Evolutionary conservation across 2,888 invertebrate genomes (phyloP), one percentile per base, ranked within the genome.

Genomic region (Epinotia demarniana): DNA sequence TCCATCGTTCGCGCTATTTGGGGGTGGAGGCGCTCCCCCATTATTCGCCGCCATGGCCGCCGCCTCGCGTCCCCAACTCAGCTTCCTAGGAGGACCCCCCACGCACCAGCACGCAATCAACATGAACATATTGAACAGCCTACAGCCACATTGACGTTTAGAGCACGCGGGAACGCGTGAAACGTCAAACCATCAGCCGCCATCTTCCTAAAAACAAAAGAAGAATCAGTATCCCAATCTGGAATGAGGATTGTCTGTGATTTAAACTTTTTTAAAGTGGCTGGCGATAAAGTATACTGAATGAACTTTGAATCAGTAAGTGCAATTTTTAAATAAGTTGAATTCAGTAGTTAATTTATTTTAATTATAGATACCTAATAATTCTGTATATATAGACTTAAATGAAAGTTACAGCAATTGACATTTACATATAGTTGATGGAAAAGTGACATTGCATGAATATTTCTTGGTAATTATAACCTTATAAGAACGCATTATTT

Each of bases 1-100:
- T 64, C 96, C 96, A 18, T 96, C 97, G 58, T 96, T 96, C 84
- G 96, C 96, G 43, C 92, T 96, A 76, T 95, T 96, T 83, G 96
- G 95, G 0, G 95, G 95, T 1, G 96, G 96, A 49, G 95, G 95
- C 8, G 95, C 95, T 0, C 95, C 95, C 39, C 96, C 96, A n/a
- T 95, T 96, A 78, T 95, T 96, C 82, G 96, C 96, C 53, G 95
- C 95, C 39, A 95, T 95, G 90, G 94, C 94, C 0, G 95, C 96
- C 0, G 96, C 96, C 79, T 95, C 96, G 3, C 90, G 95, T 81
- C 95, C 95, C 11, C 95, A 95, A 82, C 91, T 95, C 72, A 94
- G 95, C 81, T 94, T 94, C 86, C 93, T 95, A n/a, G 93, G 95
- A 13, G 93, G 94, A 49, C 94, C 94, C 0, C 95, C 95, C n/a